Conservation (phyloP, 2,113 vertebrate species). For the Gavialis gangeticus region DNA sequence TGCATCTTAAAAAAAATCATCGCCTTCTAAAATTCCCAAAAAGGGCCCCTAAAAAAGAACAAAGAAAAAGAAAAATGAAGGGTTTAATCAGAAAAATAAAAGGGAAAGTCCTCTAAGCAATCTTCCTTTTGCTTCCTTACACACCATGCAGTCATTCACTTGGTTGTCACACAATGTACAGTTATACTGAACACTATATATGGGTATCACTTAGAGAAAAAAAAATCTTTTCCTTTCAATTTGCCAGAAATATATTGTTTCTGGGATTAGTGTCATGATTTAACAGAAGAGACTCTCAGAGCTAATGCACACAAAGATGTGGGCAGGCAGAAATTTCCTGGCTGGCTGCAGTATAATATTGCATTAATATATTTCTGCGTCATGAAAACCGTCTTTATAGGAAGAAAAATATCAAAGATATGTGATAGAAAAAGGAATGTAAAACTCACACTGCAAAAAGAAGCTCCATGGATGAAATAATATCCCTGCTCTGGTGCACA, state of each 20-base stretch:
- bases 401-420: background rate
- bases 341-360: background rate
- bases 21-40: background rate
- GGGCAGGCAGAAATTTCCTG: background rate
- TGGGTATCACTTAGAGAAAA: background rate
- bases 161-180: background rate
- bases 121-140: background rate
- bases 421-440: background rate
- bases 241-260: background rate
- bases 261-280: background rate
- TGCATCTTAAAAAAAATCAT: background rate
- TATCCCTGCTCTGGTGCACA: background rate
- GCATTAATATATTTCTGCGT: background rate
- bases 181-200: background rate
- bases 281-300: background rate
- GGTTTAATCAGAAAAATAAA: background rate
- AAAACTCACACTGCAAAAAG: background rate
- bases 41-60: background rate
- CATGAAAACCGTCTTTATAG: background rate
- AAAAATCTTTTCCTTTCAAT: background rate
- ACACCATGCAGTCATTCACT: background rate
- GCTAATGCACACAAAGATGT: background rate
- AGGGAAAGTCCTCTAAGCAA: background rate
- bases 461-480: background rate
- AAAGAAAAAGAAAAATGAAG: rapidly evolving